Evolutionary conservation across 2,797 vertebrate genomes (phyloP), one percentile per base, ranked within the genome.

Genomic region (Pristis pectinata): DNA sequence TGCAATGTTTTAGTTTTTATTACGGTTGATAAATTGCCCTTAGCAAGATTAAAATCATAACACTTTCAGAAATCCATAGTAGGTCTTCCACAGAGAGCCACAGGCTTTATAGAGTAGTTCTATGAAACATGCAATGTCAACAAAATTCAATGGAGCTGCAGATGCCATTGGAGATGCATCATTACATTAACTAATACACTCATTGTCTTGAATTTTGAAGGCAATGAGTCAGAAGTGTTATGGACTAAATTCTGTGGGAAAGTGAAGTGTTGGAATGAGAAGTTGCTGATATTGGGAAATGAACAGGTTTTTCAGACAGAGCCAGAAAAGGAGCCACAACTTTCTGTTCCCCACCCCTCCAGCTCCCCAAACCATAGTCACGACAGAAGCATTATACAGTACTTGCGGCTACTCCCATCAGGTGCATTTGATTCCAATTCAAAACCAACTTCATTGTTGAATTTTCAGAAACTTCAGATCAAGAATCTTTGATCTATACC

Each of bases 271-370:
- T 76, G 49, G 92, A 76, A 53, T 94, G 64, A 94, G 70, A 94
- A 74, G 70, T 74, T 49, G 92, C 92, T 94, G 92, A n/a, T 94
- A 76, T 53, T 94, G 92, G 72, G 92, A 94, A 94, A 94, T 76
- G 70, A 94, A 94, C 70, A 76, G 70, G 30, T 94, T 94, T 93
- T 94, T 94, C 92, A 94, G 92, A 94, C 92, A n/a, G 49, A 76
- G 70, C 67, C 41, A 76, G 92, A 53, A 94, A 94, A 34, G 72
- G 11, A 93, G 72, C 41, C 92, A 74, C 44, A 10, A 74, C 37
- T 93, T 94, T 76, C 41, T 94, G 67, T 72, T 74, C 67, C 70
- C 92, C 44, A 41, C 37, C 49, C 91, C 72, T 41, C 87, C 0
- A 44, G 70, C 22, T 74, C 7, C 22, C n/a, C 59, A 9, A 67